Conservation (phyloP, 2,113 vertebrate genomes). For the Chaetura pelagica region DNA sequence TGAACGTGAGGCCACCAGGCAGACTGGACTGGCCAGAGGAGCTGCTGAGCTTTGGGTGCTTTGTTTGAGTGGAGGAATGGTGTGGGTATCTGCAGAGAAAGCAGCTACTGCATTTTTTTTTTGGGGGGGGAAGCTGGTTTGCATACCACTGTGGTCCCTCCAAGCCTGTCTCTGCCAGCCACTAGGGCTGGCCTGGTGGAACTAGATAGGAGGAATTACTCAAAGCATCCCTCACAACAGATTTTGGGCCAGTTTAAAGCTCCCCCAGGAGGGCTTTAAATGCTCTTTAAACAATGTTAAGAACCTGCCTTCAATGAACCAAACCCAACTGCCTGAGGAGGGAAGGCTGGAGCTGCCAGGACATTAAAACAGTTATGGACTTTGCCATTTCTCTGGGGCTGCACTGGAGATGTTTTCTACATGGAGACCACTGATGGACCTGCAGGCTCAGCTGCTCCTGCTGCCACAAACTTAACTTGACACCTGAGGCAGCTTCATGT, state of each 20-base stretch:
- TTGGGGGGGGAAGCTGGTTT: background rate
- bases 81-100: background rate
- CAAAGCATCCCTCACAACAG: background rate
- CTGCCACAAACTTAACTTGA: background rate
- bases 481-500: constrained; percentile 45
- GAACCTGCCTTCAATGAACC: constrained; percentile 6
- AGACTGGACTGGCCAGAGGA: background rate
- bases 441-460: constrained; percentile 17
- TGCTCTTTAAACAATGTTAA: constrained; percentile 4
- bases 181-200: accelerated
- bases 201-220: background rate
- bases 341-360: background rate
- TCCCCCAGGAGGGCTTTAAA: background rate
- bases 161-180: background rate
- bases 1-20: background rate
- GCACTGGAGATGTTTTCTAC: background rate
- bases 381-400: background rate
- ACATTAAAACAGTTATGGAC: background rate
- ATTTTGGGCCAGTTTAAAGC: background rate
- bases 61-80: background rate
- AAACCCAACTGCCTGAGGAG: background rate
- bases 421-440: background rate
- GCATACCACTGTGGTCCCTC: accelerated
- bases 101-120: background rate
- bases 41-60: background rate